These are phyloP conservation scores for Caenorhabditis becei DNA, from an alignment of 2,888 invertebrate species.

Conservation along the genomic window DNA sequence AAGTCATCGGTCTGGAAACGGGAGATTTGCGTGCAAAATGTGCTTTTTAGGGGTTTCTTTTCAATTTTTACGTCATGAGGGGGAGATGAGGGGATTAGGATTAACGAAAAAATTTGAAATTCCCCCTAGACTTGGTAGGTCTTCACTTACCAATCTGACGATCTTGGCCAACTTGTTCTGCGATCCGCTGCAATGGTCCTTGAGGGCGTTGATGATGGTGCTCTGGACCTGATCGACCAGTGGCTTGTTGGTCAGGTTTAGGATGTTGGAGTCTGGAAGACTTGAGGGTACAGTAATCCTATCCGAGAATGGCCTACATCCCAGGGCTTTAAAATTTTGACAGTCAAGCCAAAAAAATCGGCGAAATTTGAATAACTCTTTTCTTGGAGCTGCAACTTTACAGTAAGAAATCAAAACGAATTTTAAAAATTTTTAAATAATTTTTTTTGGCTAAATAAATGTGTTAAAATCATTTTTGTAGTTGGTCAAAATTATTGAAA, in stretches of 20 bases:
- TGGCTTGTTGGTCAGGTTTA: slow-evolving; percentile 63
- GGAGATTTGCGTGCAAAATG: slow-evolving; percentile 3
- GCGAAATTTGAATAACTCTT: too few relatives aligned
- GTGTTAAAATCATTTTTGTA: too few relatives aligned
- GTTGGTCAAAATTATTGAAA: too few relatives aligned
- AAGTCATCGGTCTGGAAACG: slow-evolving; percentile 63
- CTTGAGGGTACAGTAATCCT: too few relatives aligned
- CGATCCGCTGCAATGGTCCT: slow-evolving; percentile 87
- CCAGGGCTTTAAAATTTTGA: too few relatives aligned
- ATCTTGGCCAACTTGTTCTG: slow-evolving; percentile 77
- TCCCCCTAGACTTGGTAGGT: too few relatives aligned
- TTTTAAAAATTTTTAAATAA: too few relatives aligned
- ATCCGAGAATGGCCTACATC: too few relatives aligned
- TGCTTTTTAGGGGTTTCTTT: background rate
- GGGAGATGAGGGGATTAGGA: background rate
- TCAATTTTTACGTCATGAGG: background rate
- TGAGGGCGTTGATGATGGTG: slow-evolving; percentile 95
- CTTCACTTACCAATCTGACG: slow-evolving; percentile 75
- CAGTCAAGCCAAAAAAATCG: too few relatives aligned
- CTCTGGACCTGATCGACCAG: slow-evolving; percentile 93
- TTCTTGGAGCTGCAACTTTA: too few relatives aligned
- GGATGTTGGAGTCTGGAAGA: slow-evolving; percentile 63
- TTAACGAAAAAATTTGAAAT: background rate
- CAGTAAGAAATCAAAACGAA: too few relatives aligned
- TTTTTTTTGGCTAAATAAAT: too few relatives aligned